Evolutionary conservation across 1,140 invertebrate species (phyloP), one percentile per base, ranked within the genome.

Genomic region (Olivierus martensii): DNA sequence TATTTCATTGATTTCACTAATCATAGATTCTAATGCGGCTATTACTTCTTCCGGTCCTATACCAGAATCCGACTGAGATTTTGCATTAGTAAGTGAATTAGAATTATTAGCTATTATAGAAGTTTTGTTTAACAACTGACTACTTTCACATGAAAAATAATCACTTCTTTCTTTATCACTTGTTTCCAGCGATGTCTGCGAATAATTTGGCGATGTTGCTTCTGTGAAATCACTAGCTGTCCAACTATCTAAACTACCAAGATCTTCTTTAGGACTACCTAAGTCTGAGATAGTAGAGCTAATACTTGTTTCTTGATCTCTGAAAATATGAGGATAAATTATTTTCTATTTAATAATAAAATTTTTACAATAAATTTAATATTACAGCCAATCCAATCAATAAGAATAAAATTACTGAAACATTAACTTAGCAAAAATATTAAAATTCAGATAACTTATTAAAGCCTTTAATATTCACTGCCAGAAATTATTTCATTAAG

Each of bases 41-140:
- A 48, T 50, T 17, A 61, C 58, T 52, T 61, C 59, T 41, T 61
- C 59, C 7, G 59, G 57, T 18, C 59, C 59, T 43, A 61, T 59
- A 10, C 59, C 59, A 37, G 59, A 61, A 55, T 59, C 57, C 17
- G 51, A 42, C 41, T 59, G 58, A 22, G 49, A 55, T 36, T 58
- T 48, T 10, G 38, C 49, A 48, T 51, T 49, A 51, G 47, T 51
- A 11, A 19, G 36, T 9, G 34, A 7, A 19, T 18, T 14, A 28
- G 52, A 48, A 36, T 17, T 35, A 12, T 54, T 34, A 10, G 37
- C 36, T 28, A 28, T 28, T 28, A 28, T 28, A 28, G 28, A 28
- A 7, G 46, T 28, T 34, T 45, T 36, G 11, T 55, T 18, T 10
- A 12, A n/a, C 7, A 46, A 39, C 12, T 10, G 2, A 42, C 38